Evolutionary conservation across 2,888 invertebrate species (phyloP), one percentile per base, ranked within the genome.

Genomic region (Heliconius aoede): DNA sequence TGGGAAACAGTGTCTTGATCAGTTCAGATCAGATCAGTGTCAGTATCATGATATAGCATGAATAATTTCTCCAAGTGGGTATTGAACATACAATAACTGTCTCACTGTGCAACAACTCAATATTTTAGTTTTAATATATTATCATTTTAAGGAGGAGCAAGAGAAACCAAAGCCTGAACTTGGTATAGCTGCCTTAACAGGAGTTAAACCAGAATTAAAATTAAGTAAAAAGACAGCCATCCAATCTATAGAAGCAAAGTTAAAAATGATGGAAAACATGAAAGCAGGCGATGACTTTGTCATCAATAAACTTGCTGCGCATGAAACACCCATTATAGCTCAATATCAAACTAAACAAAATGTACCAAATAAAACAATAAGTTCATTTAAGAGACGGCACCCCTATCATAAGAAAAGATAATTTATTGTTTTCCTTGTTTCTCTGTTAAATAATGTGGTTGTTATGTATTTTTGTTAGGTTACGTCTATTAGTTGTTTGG

Each of bases 221-320:
- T 90, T 96, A 4, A 97, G 97, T 87, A 96, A 96, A 84, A 96
- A 96, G 85, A 96, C 96, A 13, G 97, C 98, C 75, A 98, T 98
- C 81, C 97, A 97, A 86, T 98, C 98, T 0, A 98, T 98, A 78
- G 98, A 98, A 88, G 97, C 97, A 0, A 98, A 98, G 89, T 91
- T 98, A 1, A 97, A 97, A 85, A 92, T 97, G 88, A 96, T 98
- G 96, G 97, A 97, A 83, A 95, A 95, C 80, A 95, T 95, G 87
- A 95, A 95, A 82, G 95, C 95, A 0, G 95, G 95, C 67, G 96
- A 97, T 81, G 97, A 97, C 85, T 95, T 97, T 83, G 96, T 97
- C 76, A 95, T 97, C 8, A 97, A 97, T 86, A 96, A 96, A 85
- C 94, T 96, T 4, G 95, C 96, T 18, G 95, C 96, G 0, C 89